phyloP scores from a whole-genome alignment of 2,797 vertebrate genomes.

The Aldrovandia affinis region DNA sequence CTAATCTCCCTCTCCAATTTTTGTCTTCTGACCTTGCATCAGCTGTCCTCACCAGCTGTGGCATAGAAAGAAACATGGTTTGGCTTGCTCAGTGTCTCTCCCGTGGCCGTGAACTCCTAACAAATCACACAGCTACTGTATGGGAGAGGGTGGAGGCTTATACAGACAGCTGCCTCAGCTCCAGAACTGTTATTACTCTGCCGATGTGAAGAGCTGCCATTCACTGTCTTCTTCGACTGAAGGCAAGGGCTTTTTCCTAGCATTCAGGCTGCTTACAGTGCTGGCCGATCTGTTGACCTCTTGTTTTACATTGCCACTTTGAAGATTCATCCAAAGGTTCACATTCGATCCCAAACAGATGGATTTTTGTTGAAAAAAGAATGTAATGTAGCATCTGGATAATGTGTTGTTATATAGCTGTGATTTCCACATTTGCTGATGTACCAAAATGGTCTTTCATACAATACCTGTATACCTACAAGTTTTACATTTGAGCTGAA shows the following conservation, averaged over 20 bases:
- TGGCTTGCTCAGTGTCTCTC: conserved; percentile 3
- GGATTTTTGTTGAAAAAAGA: neutral
- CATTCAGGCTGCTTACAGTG: neutral
- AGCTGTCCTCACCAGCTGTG: conserved; percentile 4
- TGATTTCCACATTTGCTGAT: neutral
- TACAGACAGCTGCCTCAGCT: conserved; percentile 15
- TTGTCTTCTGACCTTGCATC: neutral
- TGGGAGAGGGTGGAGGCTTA: conserved; percentile 9
- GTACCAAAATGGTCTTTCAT: neutral
- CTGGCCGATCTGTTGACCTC: neutral
- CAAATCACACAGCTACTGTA: neutral
- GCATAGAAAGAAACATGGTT: conserved; percentile 2
- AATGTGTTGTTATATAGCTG: neutral
- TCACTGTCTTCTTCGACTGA: conserved; percentile 1
- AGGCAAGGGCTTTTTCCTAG: neutral
- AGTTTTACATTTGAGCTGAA: no score
- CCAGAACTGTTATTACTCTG: neutral
- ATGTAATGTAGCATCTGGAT: neutral
- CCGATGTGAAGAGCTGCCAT: conserved; percentile 15
- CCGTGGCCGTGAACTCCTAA: neutral
- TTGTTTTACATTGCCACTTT: neutral
- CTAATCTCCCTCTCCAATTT: conserved; percentile 3
- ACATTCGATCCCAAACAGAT: neutral
- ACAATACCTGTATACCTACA: neutral
- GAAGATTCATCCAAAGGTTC: conserved; percentile 8